Percentiles rank a stretch among this genome's conserved stretches.
Evolutionary conservation across 1,140 invertebrate genomes (phyloP).

Genomic region (Atta cephalotes): DNA sequence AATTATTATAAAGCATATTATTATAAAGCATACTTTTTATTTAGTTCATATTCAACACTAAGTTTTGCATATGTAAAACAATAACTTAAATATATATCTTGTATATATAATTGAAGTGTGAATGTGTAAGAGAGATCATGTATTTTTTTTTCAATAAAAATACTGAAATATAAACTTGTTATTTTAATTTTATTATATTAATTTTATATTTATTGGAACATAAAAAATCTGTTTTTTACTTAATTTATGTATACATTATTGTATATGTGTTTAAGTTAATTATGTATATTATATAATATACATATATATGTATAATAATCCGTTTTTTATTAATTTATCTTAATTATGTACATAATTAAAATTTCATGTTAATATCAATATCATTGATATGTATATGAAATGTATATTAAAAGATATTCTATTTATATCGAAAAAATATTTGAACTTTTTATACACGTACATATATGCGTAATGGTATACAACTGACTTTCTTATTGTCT

Average conservation of each 20-base stretch:
- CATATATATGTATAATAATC: not conserved
- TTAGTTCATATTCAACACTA: too few species aligned
- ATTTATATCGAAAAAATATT: not conserved
- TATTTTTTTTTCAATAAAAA: not conserved
- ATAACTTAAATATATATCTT: too few species aligned
- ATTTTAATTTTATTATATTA: not conserved
- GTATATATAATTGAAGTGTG: conserved; percentile 32
- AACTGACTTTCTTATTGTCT: conserved; percentile 4
- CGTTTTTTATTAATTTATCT: too few species aligned
- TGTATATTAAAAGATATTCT: not conserved
- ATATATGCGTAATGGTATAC: not conserved
- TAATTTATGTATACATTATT: not conserved
- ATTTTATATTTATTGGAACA: not conserved
- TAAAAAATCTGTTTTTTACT: too few species aligned
- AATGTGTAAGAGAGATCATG: conserved; percentile 12
- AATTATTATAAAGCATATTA: too few species aligned
- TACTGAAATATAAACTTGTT: not conserved
- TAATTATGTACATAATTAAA: not conserved
- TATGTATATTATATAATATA: not conserved
- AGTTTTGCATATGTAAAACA: too few species aligned
- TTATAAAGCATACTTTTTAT: too few species aligned
- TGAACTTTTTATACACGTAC: not conserved
- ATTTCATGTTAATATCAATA: not conserved
- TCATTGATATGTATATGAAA: not conserved
- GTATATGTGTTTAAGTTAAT: not conserved